Evolutionary conservation across 2,888 invertebrate genomes (phyloP), one percentile per base, ranked within the genome.

Genomic region (Nipponacmea schrenckii): DNA sequence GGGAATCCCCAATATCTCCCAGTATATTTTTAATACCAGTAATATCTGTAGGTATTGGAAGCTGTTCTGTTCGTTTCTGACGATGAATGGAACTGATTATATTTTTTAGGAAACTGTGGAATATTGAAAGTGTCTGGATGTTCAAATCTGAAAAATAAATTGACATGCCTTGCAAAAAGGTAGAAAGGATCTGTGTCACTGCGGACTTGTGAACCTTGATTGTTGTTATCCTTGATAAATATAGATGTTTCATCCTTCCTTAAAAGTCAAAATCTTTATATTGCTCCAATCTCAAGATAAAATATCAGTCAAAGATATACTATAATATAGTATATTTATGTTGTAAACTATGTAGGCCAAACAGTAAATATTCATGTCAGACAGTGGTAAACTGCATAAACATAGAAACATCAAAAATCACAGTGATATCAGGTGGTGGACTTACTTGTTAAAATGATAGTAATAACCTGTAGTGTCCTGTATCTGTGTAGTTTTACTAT

Each of bases 401-500:
- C 3, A 24, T 17, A n/a, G 20, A n/a, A 20, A 56, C 17, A 2
- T n/a, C 17, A 56, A 56, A 56, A 3, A 5, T 56, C 2, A 2
- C 2, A 4, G 20, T n/a, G 17, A 5, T n/a, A n/a, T n/a, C 2
- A 56, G 5, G 17, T n/a, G 20, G 20, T 3, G 20, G 12, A 66
- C 68, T 72, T 26, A 72, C 72, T 64, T 72, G 66, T 72, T 72
- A 68, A 68, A 72, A 62, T 72, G 72, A 31, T 48, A 72, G 45
- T 72, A 69, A 20, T 64, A 62, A 12, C 72, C 72, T 7, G 62
- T 62, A 62, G 48, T 66, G 20, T 72, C 44, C 4, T 27, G 20
- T 46, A 24, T 15, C 5, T 20, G 24, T 17, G 5, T 20, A 39
- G 17, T 20, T 27, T 63, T 27, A 14, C 17, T 39, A n/a, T 46